Base-by-base conservation (phyloP, 2,113 vertebrate species). In the Rana temporaria region DNA sequence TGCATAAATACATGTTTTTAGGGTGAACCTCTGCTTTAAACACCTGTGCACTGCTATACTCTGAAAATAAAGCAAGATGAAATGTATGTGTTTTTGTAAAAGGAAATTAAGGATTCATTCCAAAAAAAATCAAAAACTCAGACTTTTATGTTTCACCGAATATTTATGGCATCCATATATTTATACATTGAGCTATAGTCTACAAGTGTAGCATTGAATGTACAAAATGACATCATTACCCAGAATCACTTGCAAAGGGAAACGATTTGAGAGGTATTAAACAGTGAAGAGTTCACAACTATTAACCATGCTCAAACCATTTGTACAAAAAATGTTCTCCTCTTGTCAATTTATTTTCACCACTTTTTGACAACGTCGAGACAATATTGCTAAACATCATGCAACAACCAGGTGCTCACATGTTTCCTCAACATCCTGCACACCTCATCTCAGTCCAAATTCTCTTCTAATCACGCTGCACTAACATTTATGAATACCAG, bases 161-260 rank as follows among this genome's bases (percentile, higher is more conserved):
- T 89, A 92, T 92, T 88, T 93, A 93, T 93, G 93, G 94, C 95
- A 95, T 91, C 94, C 95, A 95, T 92, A 93, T 89, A 85, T 88
- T 90, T 89, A 92, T 94, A 95, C 94, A 86, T 93, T 92, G 92
- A 91, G 92, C 92, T 93, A 76, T 73, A 75, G 85, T 89, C 90
- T 89, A 94, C 92, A 91, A 89, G 90, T 93, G 89, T 89, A 90
- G 88, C 90, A 79, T 89, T 87, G 88, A 90, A 88, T 85, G 82
- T 86, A 88, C 88, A 89, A 90, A 87, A 87, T 72, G 87, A 86
- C 88, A 90, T 55, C 55, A 81, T 57, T 59, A 79, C 78, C 84
- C 87, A 84, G 78, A 87, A 86, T 86, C 86, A 75, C 86, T 48
- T 78, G 85, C 79, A 80, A 79, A 85, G 81, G 67, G 81, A 57